Conservation (phyloP, 2,888 invertebrate genomes). For the Lepidocyrtinus sp. region DNA sequence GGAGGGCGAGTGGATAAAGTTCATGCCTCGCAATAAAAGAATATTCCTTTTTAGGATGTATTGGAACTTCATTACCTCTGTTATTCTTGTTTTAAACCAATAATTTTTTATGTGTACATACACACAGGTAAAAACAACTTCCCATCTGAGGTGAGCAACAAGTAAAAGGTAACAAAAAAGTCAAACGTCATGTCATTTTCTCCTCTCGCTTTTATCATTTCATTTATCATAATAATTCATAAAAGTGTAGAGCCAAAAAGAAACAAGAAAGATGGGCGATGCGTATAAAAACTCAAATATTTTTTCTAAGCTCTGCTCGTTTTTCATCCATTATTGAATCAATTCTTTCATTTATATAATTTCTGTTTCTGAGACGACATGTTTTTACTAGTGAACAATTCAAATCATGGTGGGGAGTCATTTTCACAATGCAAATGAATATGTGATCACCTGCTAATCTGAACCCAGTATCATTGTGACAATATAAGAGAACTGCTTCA, state of each 20-base stretch:
- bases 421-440: not conserved
- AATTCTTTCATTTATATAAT: not conserved
- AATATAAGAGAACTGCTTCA: too few relatives aligned
- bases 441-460: too few relatives aligned
- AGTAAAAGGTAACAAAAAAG: conserved; percentile 40
- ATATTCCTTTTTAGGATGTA: conserved; percentile 54
- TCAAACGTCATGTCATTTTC: conserved; percentile 55
- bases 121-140: conserved; percentile 23
- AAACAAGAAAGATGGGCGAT: not conserved
- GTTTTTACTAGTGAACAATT: not conserved
- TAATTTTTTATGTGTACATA: conserved; percentile 22
- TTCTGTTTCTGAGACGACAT: not conserved
- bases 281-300: not conserved
- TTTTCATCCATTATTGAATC: not conserved
- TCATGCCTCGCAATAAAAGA: conserved; percentile 19
- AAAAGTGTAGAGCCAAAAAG: not conserved
- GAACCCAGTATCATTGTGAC: too few relatives aligned
- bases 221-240: conserved; percentile 51
- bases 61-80: conserved; percentile 56
- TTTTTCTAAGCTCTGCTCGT: not conserved
- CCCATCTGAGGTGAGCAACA: conserved; percentile 29
- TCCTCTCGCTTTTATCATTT: conserved; percentile 34
- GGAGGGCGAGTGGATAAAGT: conserved; percentile 7
- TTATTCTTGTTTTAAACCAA: conserved; percentile 51
- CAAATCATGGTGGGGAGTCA: not conserved